Evolutionary conservation across 2,888 invertebrate species (phyloP).

Genomic region (Eilema sororculum): DNA sequence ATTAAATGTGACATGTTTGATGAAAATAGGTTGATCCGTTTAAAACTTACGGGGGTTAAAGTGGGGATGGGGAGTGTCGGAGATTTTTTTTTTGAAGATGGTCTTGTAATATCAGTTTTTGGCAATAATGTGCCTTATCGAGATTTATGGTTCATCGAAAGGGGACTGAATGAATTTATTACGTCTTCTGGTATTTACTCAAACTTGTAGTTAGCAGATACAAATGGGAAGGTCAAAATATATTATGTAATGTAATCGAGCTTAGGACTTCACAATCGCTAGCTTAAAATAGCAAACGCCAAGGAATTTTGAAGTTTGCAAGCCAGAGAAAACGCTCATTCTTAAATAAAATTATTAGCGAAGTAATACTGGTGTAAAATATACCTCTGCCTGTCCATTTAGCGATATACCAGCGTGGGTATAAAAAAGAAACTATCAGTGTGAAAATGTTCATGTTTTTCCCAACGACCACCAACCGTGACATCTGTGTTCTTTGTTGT

Average conservation of each 20-base stretch:
- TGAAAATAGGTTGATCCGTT: too few relatives aligned
- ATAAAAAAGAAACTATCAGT: neutral
- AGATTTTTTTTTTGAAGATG: too few relatives aligned
- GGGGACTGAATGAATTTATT: too few relatives aligned
- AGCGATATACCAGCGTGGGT: neutral
- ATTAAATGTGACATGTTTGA: too few relatives aligned
- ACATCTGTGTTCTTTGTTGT: conserved; percentile 4
- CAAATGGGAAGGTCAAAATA: too few relatives aligned
- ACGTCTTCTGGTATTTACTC: too few relatives aligned
- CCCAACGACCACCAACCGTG: neutral
- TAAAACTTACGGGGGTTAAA: too few relatives aligned
- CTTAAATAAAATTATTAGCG: neutral
- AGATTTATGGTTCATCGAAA: neutral
- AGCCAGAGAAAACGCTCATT: neutral
- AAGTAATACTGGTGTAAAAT: neutral
- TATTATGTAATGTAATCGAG: neutral
- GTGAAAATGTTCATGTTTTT: neutral
- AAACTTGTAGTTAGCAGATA: too few relatives aligned
- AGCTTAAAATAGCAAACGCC: neutral
- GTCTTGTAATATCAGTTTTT: too few relatives aligned
- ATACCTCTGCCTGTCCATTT: neutral
- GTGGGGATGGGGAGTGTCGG: too few relatives aligned
- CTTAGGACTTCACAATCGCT: neutral
- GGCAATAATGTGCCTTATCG: too few relatives aligned
- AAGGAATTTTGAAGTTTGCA: neutral